Conservation (phyloP, 2,888 invertebrate species). For the Lagria hirta region DNA sequence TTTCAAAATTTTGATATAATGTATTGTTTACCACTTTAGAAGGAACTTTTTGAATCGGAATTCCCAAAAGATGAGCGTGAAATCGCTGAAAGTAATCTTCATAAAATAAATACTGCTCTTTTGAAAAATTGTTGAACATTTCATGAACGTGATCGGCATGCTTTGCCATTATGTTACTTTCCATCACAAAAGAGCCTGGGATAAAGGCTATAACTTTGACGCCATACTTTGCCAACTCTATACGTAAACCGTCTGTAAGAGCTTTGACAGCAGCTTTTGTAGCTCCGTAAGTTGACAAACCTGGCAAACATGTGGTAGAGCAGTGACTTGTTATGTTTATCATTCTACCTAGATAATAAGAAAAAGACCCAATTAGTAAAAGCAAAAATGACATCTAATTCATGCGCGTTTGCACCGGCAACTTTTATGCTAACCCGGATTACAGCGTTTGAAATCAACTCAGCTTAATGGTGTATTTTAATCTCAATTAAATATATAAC, state of each 20-base stretch:
- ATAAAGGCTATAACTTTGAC: constrained; percentile 72
- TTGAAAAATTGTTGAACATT: constrained; percentile 66
- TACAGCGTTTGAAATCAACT: no score
- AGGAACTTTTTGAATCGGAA: constrained; percentile 53
- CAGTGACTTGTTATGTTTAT: constrained; percentile 86
- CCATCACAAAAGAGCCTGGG: constrained; percentile 73
- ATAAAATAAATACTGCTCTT: constrained; percentile 66
- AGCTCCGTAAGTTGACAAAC: constrained; percentile 75
- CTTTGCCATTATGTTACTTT: constrained; percentile 68
- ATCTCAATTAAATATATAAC: constrained; percentile 3
- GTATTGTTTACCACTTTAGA: constrained; percentile 57
- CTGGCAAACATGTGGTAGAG: constrained; percentile 69
- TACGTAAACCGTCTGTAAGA: constrained; percentile 71
- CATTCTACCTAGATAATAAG: constrained; percentile 67
- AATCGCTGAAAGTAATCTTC: constrained; percentile 67
- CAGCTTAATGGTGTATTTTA: no score
- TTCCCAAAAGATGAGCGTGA: constrained; percentile 59
- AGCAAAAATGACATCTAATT: no score
- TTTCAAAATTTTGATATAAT: constrained; percentile 64
- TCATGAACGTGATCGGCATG: constrained; percentile 63
- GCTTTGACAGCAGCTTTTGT: constrained; percentile 77
- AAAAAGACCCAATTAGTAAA: no score
- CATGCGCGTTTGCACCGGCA: no score
- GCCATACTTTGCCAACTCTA: constrained; percentile 73
- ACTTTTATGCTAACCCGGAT: no score